These are phyloP conservation scores for Zaprionus camerounensis DNA, from an alignment of 1,140 invertebrate genomes.

Conservation along the genomic window DNA sequence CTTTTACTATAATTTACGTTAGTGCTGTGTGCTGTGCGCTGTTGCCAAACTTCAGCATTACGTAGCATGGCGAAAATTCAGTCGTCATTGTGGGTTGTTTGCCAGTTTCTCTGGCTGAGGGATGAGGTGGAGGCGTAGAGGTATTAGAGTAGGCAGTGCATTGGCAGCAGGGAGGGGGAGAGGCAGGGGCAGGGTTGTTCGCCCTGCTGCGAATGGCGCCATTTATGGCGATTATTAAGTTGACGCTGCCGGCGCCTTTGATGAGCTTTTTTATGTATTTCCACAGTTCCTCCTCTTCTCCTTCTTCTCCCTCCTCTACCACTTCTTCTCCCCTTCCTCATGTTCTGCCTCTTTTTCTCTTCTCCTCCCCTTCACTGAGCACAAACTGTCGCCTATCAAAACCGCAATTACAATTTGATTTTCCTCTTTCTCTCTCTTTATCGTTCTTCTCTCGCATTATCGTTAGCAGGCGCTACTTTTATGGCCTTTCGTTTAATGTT, in stretches of 20 bases:
- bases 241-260: constrained; percentile 45
- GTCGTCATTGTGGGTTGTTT: constrained; percentile 53
- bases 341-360: neutral
- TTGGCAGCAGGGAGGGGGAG: constrained; percentile 3
- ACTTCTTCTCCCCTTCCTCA: neutral
- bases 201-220: constrained; percentile 55
- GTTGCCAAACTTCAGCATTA: constrained; percentile 72
- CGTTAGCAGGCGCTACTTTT: constrained; percentile 30
- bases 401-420: constrained; percentile 35
- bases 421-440: neutral
- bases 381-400: constrained; percentile 46
- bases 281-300: neutral
- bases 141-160: neutral
- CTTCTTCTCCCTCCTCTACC: neutral
- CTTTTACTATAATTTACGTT: constrained; percentile 69
- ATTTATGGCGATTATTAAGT: constrained; percentile 75
- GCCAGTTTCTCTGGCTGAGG: constrained; percentile 11
- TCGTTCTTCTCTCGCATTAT: constrained; percentile 7
- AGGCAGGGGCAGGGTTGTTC: constrained; percentile 6
- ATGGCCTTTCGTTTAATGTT: constrained; percentile 46
- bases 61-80: constrained; percentile 74
- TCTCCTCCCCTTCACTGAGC: constrained; percentile 2
- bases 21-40: constrained; percentile 39
- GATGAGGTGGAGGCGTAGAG: neutral
- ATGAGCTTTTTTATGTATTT: constrained; percentile 51